phyloP scores from a whole-genome alignment of 2,113 vertebrate genomes.

The Alligator mississippiensis region DNA sequence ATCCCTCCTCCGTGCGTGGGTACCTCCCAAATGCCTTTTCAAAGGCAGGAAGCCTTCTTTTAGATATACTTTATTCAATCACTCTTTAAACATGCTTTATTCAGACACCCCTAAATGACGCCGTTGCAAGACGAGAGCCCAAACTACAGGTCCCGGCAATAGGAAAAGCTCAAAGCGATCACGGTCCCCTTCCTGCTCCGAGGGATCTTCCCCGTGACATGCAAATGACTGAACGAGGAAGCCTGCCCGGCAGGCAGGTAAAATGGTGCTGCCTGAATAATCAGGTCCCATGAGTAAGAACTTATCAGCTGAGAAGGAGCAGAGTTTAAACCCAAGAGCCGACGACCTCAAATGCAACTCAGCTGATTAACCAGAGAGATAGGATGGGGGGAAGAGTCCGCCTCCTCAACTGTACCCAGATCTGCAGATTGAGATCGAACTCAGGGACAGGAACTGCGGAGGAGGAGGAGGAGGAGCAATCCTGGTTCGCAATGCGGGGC shows the following conservation, averaged over 20 bases:
- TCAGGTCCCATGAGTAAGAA: background rate
- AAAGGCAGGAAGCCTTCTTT: too few relatives aligned
- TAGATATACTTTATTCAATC: too few relatives aligned
- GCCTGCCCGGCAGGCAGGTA: background rate
- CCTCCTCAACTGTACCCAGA: background rate
- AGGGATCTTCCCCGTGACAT: background rate
- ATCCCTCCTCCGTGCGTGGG: too few relatives aligned
- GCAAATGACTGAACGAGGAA: background rate
- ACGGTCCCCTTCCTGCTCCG: background rate
- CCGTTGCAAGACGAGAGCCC: background rate
- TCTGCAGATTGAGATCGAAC: too few relatives aligned
- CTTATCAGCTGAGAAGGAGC: background rate
- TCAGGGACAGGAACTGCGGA: background rate
- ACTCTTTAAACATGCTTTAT: too few relatives aligned
- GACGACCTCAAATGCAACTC: fast-evolving
- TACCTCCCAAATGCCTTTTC: too few relatives aligned
- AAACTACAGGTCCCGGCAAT: background rate
- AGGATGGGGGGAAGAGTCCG: background rate
- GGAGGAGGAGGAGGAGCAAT: background rate
- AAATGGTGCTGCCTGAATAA: background rate
- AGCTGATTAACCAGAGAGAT: background rate
- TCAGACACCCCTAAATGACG: too few relatives aligned
- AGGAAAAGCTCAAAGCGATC: background rate
- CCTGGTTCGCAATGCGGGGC: background rate
- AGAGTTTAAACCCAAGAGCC: background rate